A percentile compares a stretch with the other conserved stretches of the same genome.
These are phyloP conservation scores for Microcebus griseorufus DNA, from an alignment of 2,113 vertebrate species.

Conservation along the genomic window DNA sequence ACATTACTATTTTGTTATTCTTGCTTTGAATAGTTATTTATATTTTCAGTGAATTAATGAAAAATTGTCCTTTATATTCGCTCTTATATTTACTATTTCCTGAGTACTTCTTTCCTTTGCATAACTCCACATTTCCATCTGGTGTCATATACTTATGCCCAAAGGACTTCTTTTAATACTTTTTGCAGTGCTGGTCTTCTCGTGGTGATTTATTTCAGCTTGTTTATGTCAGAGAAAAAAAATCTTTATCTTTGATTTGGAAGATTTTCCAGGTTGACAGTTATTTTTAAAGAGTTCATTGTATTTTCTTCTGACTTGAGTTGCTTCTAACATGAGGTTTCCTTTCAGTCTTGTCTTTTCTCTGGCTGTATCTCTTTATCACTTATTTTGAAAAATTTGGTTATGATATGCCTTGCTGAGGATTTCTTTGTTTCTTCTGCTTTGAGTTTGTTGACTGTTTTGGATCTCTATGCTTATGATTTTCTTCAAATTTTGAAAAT, in stretches of 20 bases:
- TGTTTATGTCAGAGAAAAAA: background rate
- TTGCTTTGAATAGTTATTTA: no score
- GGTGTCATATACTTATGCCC: background rate
- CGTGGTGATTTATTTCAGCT: background rate
- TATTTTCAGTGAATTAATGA: no score
- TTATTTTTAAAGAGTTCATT: background rate
- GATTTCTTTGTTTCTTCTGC: conserved; percentile 19
- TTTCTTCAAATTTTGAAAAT: conserved; percentile 27
- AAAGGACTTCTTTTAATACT: background rate
- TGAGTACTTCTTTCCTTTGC: no score
- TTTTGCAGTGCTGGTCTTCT: background rate
- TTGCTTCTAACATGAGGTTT: background rate
- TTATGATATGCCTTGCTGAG: background rate
- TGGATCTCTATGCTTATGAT: background rate
- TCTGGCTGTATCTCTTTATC: background rate
- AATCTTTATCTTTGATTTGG: background rate
- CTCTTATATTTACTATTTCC: no score
- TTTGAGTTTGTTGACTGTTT: background rate
- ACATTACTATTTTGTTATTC: no score
- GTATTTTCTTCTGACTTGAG: background rate
- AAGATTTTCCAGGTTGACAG: background rate
- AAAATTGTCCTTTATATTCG: no score
- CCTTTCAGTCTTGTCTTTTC: background rate
- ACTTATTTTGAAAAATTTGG: background rate
- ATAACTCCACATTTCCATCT: no score